Base-by-base conservation (phyloP, 2,888 invertebrate genomes). In the Piscicola geometra region DNA sequence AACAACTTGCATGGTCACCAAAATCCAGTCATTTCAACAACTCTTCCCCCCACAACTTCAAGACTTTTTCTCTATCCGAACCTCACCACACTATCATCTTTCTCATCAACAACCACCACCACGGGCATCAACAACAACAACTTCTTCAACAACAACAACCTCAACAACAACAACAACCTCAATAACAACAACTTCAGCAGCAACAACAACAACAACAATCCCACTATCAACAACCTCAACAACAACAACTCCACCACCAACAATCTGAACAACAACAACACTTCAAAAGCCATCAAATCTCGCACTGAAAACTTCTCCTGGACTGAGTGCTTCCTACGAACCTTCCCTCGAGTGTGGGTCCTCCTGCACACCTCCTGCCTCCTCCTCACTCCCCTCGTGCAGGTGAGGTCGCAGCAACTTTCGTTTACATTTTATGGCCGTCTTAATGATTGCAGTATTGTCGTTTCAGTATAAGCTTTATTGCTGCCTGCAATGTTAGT, bases 291-390 rank as follows among this genome's bases (percentile, higher is more conserved):
- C 41, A 15, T 41, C 15, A 41, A 41, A 41, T 9, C 5, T 9
- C 15, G 60, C 60, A 21, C 12, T n/a, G n/a, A 25, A 21, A 18
- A 18, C n/a, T 56, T 56, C 25, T 25, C 25, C 15, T 56, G 60
- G 60, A 56, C 15, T 25, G 60, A 21, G 15, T 18, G 60, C 15
- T 56, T 56, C n/a, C n/a, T 56, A 21, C 60, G 60, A 56, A 56
- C 60, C 9, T 56, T 56, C 60, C n/a, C 60, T 9, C 9, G 25
- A 56, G 60, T 56, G 21, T 56, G 60, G 60, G 3, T 56, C 3
- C 60, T 56, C 25, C 60, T 56, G 60, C 60, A 56, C 60, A 25
- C 60, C 3, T 56, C 60, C n/a, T 56, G 15, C 60, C 9, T 56
- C n/a, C 25, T 56, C n/a, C 25, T 56, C n/a, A 18, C 60, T 21